phyloP scores from a whole-genome alignment of 2,888 invertebrate genomes.

The Minunthozetes semirufus region DNA sequence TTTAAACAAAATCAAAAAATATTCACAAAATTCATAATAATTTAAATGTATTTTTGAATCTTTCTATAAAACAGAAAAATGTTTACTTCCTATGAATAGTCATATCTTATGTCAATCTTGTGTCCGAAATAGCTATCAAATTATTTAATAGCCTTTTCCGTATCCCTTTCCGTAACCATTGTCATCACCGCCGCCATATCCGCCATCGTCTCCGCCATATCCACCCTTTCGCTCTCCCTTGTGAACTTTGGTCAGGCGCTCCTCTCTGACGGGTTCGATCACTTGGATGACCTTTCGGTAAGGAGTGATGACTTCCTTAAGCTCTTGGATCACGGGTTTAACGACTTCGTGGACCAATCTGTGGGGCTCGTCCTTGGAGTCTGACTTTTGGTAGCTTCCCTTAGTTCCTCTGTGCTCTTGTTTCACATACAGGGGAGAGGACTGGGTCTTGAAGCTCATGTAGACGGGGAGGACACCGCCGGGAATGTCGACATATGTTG shows the following conservation, averaged over 20 bases:
- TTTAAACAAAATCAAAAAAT: too few species aligned
- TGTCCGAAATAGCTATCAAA: too few species aligned
- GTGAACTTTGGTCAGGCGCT: neutral
- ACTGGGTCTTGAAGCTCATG: slow-evolving; percentile 29
- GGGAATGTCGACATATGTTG: slow-evolving; percentile 30
- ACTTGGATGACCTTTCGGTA: neutral
- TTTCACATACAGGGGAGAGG: slow-evolving; percentile 28
- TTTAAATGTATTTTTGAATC: too few species aligned
- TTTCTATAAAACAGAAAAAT: too few species aligned
- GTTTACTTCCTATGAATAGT: too few species aligned
- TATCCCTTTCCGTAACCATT: neutral
- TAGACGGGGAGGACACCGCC: slow-evolving; percentile 25
- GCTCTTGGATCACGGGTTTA: neutral
- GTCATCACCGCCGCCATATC: neutral
- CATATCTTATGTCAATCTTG: too few species aligned
- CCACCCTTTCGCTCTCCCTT: neutral
- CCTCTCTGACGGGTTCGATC: neutral
- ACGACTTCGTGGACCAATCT: slow-evolving; percentile 29
- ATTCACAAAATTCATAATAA: too few species aligned
- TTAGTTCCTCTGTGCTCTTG: slow-evolving; percentile 29
- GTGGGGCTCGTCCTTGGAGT: slow-evolving; percentile 32
- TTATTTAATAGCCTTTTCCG: too few species aligned
- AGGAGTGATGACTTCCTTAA: neutral
- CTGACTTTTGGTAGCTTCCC: slow-evolving; percentile 22
- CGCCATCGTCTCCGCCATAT: neutral